Base-by-base conservation (phyloP, 2,113 vertebrate species). In the Cygnus atratus region DNA sequence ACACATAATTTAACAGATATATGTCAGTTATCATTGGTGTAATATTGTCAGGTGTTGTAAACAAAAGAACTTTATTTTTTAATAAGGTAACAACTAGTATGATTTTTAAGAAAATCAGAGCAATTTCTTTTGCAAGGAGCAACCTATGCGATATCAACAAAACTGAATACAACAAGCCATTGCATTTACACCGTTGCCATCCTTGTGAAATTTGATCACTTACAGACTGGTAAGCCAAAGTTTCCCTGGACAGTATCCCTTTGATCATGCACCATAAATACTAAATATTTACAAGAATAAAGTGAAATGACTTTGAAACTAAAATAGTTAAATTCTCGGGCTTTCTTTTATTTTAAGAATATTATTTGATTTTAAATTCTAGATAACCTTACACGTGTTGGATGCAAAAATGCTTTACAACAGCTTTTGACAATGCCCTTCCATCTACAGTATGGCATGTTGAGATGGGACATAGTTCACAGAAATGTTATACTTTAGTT, bases 361-460 rank as follows among this genome's bases (percentile, higher is more conserved):
- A 72, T 20, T 46, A 62, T 8, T 31, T 87, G 11, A n/a, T 33
- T 63, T 75, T 82, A 58, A 33, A 78, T 58, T 89, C 29, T 52
- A 37, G 29, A 13, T 20, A 43, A 68, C 16, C 35, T 77, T 63
- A 15, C 39, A 41, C 0, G 0, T 22, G 11, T 43, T 52, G 20
- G 1, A n/a, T 70, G 59, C 50, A 61, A 52, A 65, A 80, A 11
- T 18, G 39, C 39, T 66, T 39, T 81, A 4, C 1, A 63, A 37
- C 15, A 57, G 67, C 18, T 76, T 84, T 50, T 29, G 37, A 19
- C 39, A 54, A 43, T 20, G 63, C 67, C 66, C 26, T 81, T 77
- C 17, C 29, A 31, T 3, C 65, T 72, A 2, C 1, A 15, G 4
- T 4, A 16, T 1, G n/a, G 58, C n/a, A 31, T 2, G 29, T 1